These are phyloP conservation scores for Danio albolineatus DNA, from an alignment of 2,797 vertebrate species.

Conservation along the genomic window DNA sequence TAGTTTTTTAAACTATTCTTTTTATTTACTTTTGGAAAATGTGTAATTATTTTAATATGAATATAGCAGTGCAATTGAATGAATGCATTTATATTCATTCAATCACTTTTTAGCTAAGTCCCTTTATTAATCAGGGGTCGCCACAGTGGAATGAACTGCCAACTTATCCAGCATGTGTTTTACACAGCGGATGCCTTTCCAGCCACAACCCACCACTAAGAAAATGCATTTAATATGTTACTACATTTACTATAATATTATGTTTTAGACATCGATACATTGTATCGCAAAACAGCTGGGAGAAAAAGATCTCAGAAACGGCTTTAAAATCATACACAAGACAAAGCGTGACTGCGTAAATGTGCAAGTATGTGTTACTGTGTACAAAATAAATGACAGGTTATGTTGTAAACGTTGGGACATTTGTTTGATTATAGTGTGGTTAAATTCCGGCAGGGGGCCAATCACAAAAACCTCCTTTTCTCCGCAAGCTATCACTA, in stretches of 20 bases:
- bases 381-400: neutral
- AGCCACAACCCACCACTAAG: too few relatives aligned
- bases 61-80: neutral
- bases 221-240: too few relatives aligned
- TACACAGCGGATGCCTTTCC: too few relatives aligned
- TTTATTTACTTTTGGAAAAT: neutral
- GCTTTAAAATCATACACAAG: neutral
- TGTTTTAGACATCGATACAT: neutral
- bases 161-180: too few relatives aligned
- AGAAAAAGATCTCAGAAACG: neutral
- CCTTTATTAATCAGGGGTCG: too few relatives aligned
- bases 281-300: neutral
- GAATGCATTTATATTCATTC: neutral
- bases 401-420: neutral
- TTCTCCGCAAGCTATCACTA: conserved; percentile 8
- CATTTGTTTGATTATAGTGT: neutral
- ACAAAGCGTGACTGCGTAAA: neutral
- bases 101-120: too few relatives aligned
- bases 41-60: neutral
- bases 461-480: neutral
- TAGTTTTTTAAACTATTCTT: too few relatives aligned
- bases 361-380: neutral
- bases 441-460: neutral
- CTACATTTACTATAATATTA: neutral
- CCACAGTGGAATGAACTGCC: too few relatives aligned